phyloP scores from a whole-genome alignment of 2,888 invertebrate species.

The Amphiduros pacificus region DNA sequence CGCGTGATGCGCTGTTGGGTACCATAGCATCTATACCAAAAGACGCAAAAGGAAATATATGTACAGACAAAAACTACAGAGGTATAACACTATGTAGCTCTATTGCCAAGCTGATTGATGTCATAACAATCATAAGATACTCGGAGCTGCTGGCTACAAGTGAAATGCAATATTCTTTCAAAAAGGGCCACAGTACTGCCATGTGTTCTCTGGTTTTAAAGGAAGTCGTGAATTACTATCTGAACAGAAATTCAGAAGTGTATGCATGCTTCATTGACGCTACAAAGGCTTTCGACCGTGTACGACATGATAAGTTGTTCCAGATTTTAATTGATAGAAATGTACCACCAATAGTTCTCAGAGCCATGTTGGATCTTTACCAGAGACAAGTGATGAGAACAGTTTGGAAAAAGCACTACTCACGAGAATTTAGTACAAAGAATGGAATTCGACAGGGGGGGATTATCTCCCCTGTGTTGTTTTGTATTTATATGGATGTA shows the following conservation, averaged over 20 bases:
- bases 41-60: background rate
- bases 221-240: background rate
- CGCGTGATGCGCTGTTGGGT: background rate
- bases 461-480: background rate
- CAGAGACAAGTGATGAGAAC: background rate
- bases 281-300: background rate
- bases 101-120: background rate
- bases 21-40: background rate
- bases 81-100: background rate
- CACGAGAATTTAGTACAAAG: background rate
- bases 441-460: background rate
- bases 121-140: background rate
- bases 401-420: background rate
- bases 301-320: background rate
- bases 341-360: background rate
- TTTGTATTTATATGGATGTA: conserved; percentile 7
- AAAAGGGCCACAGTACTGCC: background rate
- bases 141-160: background rate
- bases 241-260: background rate
- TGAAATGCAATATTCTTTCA: conserved; percentile 2
- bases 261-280: background rate
- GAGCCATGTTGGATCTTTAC: background rate
- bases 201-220: background rate
- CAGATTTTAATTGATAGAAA: conserved; percentile 1
- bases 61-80: background rate